Conservation (phyloP, 2,797 vertebrate species). For the Crax fasciolata region DNA sequence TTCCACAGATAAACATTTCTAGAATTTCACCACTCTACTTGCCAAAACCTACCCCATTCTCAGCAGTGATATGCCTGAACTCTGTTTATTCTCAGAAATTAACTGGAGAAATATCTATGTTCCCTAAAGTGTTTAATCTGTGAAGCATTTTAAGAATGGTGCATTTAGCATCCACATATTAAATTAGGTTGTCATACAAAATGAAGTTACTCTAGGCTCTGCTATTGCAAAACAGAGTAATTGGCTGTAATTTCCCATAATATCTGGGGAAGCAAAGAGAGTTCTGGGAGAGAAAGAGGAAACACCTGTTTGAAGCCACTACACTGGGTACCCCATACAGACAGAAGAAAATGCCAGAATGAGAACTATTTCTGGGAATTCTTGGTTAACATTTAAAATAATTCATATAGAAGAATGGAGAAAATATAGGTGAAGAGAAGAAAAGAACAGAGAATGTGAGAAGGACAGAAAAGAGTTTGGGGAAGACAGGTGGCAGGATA, state of each 20-base stretch:
- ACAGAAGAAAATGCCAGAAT: background rate
- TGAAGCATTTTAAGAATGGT: background rate
- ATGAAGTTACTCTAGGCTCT: slow-evolving; percentile 1
- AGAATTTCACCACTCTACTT: background rate
- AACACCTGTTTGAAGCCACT: background rate
- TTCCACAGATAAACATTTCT: background rate
- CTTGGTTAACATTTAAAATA: background rate
- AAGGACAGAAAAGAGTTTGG: background rate
- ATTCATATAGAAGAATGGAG: background rate
- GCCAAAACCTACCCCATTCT: background rate
- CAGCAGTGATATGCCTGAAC: background rate
- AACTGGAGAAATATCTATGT: background rate
- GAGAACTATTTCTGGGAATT: background rate
- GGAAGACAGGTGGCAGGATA: background rate
- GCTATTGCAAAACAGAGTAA: background rate
- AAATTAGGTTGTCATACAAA: slow-evolving; percentile 19
- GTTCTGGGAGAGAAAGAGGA: background rate
- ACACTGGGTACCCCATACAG: background rate
- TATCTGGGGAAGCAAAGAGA: background rate
- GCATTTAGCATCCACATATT: background rate
- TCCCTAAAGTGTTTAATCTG: slow-evolving; percentile 31
- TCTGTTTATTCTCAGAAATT: background rate
- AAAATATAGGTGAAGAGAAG: background rate
- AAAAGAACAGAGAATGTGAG: background rate
- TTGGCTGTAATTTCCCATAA: background rate